Evolutionary conservation across 2,113 vertebrate genomes (phyloP).

Genomic region (Aphyosemion australe): DNA sequence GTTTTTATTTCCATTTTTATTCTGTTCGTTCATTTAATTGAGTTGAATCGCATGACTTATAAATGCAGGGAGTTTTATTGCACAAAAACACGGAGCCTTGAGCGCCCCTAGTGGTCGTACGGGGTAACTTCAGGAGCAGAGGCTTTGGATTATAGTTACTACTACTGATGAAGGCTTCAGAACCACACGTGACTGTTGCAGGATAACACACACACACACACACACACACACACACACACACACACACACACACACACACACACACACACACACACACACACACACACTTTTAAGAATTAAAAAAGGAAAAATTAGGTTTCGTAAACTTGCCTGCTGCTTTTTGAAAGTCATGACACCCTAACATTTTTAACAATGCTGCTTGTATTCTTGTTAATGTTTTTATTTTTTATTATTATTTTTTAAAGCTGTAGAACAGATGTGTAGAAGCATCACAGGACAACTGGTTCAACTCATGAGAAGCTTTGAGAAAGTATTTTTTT

Average conservation of each 20-base stretch:
- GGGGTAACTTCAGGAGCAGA: slow-evolving; percentile 79
- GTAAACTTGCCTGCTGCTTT: slow-evolving; percentile 73
- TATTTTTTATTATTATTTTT: slow-evolving; percentile 30
- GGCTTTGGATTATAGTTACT: slow-evolving; percentile 78
- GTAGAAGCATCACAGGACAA: slow-evolving; percentile 73
- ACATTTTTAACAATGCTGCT: slow-evolving; percentile 88
- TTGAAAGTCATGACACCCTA: slow-evolving; percentile 82
- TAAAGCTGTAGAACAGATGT: slow-evolving; percentile 67
- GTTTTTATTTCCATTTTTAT: slow-evolving; percentile 42
- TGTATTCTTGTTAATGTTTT: slow-evolving; percentile 68
- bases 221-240: slow-evolving; percentile 23
- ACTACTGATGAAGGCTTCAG: slow-evolving; percentile 80
- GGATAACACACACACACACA: slow-evolving; percentile 42
- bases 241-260: slow-evolving; percentile 20
- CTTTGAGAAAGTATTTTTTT: slow-evolving; percentile 51
- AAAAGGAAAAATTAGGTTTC: slow-evolving; percentile 61
- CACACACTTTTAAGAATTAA: not conserved
- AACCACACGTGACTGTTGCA: slow-evolving; percentile 75
- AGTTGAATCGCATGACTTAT: slow-evolving; percentile 77
- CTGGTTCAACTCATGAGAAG: slow-evolving; percentile 73
- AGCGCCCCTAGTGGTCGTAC: slow-evolving; percentile 74
- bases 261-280: slow-evolving; percentile 20
- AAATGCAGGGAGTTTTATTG: slow-evolving; percentile 86
- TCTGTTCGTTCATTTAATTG: slow-evolving; percentile 51
- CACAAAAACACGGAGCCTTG: slow-evolving; percentile 80